Base-by-base conservation (phyloP, 2,888 invertebrate species). In the Lasius fuliginosus region DNA sequence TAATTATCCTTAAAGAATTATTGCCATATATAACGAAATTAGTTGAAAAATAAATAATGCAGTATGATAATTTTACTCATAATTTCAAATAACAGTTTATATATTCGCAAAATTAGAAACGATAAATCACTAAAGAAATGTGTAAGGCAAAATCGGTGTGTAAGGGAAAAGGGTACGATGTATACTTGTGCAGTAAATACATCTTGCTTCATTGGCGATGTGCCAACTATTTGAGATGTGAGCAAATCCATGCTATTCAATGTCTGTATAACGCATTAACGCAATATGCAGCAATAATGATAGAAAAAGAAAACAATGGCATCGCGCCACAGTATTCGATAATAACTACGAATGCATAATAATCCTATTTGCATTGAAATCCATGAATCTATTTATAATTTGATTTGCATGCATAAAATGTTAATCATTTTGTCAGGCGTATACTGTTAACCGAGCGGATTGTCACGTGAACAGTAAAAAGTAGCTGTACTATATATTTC, bases 321-420 rank as follows among this genome's bases (percentile, higher is more conserved):
- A 46, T 56, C 12, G 73, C 33, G 33, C 12, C 11, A 46, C 23
- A 8, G n/a, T 23, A 12, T 46, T 15, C 58, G 60, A 67, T 60
- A 79, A 79, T 79, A 46, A 73, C 18, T 12, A 33, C 23, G 56
- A 79, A 56, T 67, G 4, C 12, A 9, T 69, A 62, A 62, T 73
- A 81, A 68, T 46, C 15, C 27, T 15, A 60, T 81, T 81, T 69
- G 69, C 30, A 77, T 77, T 18, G 27, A 73, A 81, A 73, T 36
- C 33, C 33, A 60, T 60, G 60, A 81, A 81, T 81, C 71, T 79
- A 46, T 33, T 79, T 79, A 79, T 69, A 42, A 69, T 60, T 36
- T 73, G 27, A 79, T 79, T 79, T 79, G 73, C 74, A 73, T 73
- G 27, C 27, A 79, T 79, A 73, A 60, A 71, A 60, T 60, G 46